Percentiles rank a stretch among this genome's conserved stretches.
phyloP scores from a whole-genome alignment of 2,113 vertebrate genomes.

The Callaeas wilsoni region DNA sequence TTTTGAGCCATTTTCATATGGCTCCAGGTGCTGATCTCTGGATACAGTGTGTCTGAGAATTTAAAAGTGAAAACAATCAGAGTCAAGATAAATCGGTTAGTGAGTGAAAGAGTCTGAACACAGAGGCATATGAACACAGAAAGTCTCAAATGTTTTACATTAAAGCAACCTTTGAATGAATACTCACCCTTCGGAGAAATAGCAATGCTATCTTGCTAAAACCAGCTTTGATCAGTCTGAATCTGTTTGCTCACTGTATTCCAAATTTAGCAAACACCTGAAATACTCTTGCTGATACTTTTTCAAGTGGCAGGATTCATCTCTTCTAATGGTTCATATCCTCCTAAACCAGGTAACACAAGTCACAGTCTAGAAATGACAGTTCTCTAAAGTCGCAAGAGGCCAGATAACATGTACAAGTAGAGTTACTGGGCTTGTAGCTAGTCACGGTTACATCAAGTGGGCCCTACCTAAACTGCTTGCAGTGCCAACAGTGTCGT shows the following conservation, averaged over 20 bases:
- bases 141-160: background rate
- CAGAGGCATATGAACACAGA: fast-evolving
- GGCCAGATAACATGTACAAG: background rate
- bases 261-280: background rate
- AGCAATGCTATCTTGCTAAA: background rate
- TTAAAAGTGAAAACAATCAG: background rate
- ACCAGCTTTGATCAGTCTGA: background rate
- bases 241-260: background rate
- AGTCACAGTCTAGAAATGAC: background rate
- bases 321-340: background rate
- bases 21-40: background rate
- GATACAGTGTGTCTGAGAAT: background rate
- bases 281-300: background rate
- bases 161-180: background rate
- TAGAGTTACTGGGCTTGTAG: background rate
- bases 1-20: background rate
- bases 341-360: background rate
- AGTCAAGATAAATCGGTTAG: background rate
- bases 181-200: background rate
- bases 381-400: background rate
- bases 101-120: background rate
- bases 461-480: background rate
- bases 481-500: background rate
- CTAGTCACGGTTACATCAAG: background rate
- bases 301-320: background rate